Evolutionary conservation across 2,888 invertebrate genomes (phyloP).

Genomic region (Athalia circularis): DNA sequence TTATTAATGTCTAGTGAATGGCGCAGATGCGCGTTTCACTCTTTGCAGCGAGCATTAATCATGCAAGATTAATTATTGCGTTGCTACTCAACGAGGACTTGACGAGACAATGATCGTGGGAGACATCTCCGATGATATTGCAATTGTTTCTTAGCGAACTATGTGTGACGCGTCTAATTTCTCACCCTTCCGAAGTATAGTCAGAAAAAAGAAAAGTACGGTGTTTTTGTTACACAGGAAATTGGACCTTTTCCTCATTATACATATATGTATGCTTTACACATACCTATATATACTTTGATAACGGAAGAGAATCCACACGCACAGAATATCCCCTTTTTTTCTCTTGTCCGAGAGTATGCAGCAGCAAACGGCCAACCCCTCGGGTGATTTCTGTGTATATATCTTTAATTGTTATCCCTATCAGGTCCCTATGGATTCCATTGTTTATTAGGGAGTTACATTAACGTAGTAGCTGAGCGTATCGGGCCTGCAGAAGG

Average conservation of each 20-base stretch:
- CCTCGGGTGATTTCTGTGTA: background rate
- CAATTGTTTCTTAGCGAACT: background rate
- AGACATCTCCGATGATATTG: conserved; percentile 3
- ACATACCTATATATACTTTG: too few relatives aligned
- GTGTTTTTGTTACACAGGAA: background rate
- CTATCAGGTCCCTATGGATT: conserved; percentile 7
- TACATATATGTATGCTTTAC: background rate
- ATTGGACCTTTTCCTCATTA: background rate
- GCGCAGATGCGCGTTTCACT: conserved; percentile 16
- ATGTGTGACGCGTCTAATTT: too few relatives aligned
- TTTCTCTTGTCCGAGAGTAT: background rate
- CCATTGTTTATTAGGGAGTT: conserved; percentile 18
- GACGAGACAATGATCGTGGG: background rate
- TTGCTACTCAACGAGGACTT: background rate
- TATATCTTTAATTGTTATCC: background rate
- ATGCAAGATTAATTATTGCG: conserved; percentile 17
- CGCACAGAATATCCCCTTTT: background rate
- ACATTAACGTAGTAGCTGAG: conserved; percentile 8
- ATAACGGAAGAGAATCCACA: too few relatives aligned
- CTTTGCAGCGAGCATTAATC: conserved; percentile 9
- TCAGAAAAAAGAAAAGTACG: background rate
- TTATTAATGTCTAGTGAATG: background rate
- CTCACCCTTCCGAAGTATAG: too few relatives aligned
- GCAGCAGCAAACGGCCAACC: background rate
- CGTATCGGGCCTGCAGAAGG: conserved; percentile 1